Conservation (phyloP, 2,888 invertebrate species). For the Drosophila bunnanda region DNA sequence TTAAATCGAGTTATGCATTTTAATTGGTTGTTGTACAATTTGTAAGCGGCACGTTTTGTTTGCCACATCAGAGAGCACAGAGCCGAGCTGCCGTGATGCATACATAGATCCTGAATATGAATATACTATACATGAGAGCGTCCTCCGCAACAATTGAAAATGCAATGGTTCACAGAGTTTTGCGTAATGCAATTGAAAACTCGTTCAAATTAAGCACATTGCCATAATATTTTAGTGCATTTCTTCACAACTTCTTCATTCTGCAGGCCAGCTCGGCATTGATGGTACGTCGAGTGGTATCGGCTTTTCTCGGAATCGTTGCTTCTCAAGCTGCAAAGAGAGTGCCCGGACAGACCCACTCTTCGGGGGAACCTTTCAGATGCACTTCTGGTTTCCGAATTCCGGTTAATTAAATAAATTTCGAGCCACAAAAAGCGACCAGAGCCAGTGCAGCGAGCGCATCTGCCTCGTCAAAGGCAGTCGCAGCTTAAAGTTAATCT, state of each 20-base stretch:
- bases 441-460: conserved; percentile 44
- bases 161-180: conserved; percentile 58
- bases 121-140: conserved; percentile 7
- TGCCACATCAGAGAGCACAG: conserved; percentile 64
- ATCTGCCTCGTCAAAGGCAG: conserved; percentile 37
- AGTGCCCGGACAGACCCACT: neutral
- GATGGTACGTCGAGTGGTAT: conserved; percentile 1
- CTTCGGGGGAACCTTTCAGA: conserved; percentile 4
- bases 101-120: conserved; percentile 54
- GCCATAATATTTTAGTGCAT: conserved; percentile 40
- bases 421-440: conserved; percentile 29
- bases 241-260: conserved; percentile 4
- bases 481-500: conserved; percentile 75
- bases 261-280: conserved; percentile 3
- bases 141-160: conserved; percentile 41
- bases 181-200: conserved; percentile 67
- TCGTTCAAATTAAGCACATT: conserved; percentile 48
- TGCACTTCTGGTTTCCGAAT: conserved; percentile 27
- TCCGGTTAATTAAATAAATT: conserved; percentile 49
- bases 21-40: conserved; percentile 81
- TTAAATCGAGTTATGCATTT: conserved; percentile 81
- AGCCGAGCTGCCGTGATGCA: conserved; percentile 28
- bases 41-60: conserved; percentile 78
- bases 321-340: conserved; percentile 1
- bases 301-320: conserved; percentile 5